phyloP scores from a whole-genome alignment of 2,888 invertebrate species.

The Willowsia nigromaculata region DNA sequence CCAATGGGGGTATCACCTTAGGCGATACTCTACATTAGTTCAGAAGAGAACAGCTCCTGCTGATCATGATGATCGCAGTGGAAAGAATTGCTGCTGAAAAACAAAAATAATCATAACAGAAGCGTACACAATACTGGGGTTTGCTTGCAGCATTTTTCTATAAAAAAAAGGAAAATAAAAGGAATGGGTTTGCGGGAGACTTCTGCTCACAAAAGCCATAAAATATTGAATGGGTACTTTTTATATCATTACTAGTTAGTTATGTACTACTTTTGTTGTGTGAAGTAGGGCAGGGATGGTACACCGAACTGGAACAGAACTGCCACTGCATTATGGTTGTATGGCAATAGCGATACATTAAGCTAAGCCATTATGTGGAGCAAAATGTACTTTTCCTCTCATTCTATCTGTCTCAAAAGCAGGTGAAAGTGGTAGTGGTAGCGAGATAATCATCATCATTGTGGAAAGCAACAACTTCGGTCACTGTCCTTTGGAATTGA shows the following conservation, averaged over 20 bases:
- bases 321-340: constrained; percentile 14
- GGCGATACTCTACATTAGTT: not conserved
- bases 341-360: constrained; percentile 23
- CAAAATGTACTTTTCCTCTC: constrained; percentile 3
- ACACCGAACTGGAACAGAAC: constrained; percentile 30
- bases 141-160: not conserved
- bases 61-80: not conserved
- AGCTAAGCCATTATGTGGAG: constrained; percentile 38
- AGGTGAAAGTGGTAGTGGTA: constrained; percentile 41
- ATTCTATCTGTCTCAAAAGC: constrained; percentile 21
- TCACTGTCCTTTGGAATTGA: constrained; percentile 10
- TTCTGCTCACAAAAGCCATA: constrained; percentile 46
- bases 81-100: not conserved
- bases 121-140: not conserved
- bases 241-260: constrained; percentile 55
- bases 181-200: constrained; percentile 33
- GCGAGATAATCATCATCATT: constrained; percentile 44
- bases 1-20: constrained; percentile 42
- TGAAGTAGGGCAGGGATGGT: constrained; percentile 53
- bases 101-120: constrained; percentile 23
- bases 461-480: constrained; percentile 18
- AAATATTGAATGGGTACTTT: constrained; percentile 61
- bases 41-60: not conserved
- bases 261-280: constrained; percentile 12
- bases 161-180: not conserved